phyloP scores from a whole-genome alignment of 1,140 invertebrate species.

The Armadillidium nasatum region DNA sequence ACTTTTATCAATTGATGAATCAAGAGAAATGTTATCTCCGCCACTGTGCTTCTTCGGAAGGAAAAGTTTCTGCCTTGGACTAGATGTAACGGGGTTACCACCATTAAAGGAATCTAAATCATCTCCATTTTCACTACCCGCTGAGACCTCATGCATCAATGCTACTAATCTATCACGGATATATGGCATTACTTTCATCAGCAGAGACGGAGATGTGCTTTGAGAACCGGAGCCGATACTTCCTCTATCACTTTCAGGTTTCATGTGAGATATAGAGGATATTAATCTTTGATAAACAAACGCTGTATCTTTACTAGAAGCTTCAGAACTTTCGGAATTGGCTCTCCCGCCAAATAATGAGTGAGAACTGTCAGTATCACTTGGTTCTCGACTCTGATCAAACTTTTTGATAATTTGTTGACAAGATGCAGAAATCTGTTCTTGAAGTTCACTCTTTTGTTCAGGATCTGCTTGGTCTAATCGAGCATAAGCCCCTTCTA shows the following conservation, averaged over 20 bases:
- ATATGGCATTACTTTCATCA: slow-evolving; percentile 86
- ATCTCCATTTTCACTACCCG: slow-evolving; percentile 52
- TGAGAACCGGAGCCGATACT: slow-evolving; percentile 43
- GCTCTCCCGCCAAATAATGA: slow-evolving; percentile 54
- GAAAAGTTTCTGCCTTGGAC: slow-evolving; percentile 53
- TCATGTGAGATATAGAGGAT: slow-evolving; percentile 40
- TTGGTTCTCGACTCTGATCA: slow-evolving; percentile 51
- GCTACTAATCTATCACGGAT: slow-evolving; percentile 82
- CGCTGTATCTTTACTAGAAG: slow-evolving; percentile 61
- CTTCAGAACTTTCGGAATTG: slow-evolving; percentile 46
- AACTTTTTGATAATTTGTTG: slow-evolving; percentile 83
- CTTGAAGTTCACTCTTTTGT: slow-evolving; percentile 66
- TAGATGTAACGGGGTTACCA: slow-evolving; percentile 46
- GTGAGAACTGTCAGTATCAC: slow-evolving; percentile 41
- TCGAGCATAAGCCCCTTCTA: slow-evolving; percentile 61
- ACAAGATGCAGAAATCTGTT: slow-evolving; percentile 80
- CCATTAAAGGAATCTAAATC: slow-evolving; percentile 39
- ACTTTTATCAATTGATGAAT: slow-evolving; percentile 43
- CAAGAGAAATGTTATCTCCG: slow-evolving; percentile 34
- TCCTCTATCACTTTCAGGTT: slow-evolving; percentile 42
- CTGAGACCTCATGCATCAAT: slow-evolving; percentile 86
- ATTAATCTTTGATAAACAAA: slow-evolving; percentile 73
- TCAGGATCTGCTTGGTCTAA: slow-evolving; percentile 48
- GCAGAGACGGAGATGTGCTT: slow-evolving; percentile 67
- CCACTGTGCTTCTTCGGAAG: slow-evolving; percentile 52